Evolutionary conservation across 2,797 vertebrate species (phyloP).

Genomic region (Oophaga sylvatica): DNA sequence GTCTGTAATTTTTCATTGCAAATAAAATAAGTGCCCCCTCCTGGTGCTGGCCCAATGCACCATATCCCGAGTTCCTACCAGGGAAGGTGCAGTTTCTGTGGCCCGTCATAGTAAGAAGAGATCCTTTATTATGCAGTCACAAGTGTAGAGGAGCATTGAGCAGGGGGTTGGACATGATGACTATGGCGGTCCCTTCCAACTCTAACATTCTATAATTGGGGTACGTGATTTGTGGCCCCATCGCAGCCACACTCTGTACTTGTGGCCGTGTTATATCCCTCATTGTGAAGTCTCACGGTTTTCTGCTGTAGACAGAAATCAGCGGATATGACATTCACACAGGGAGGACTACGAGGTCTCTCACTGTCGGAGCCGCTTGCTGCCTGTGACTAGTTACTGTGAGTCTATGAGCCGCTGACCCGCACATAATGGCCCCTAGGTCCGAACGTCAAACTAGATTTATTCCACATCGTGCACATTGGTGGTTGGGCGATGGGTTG

Average conservation of each 20-base stretch:
- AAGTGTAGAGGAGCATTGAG: too few relatives aligned
- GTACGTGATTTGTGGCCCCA: too few relatives aligned
- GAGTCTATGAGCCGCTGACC: background rate
- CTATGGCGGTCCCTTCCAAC: too few relatives aligned
- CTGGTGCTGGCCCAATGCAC: background rate
- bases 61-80: too few relatives aligned
- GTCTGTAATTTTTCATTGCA: background rate
- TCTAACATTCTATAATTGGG: too few relatives aligned
- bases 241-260: background rate
- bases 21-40: background rate
- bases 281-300: background rate
- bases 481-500: background rate
- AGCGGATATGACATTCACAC: background rate
- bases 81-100: background rate
- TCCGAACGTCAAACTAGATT: background rate
- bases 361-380: too few relatives aligned
- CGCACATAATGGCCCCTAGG: background rate
- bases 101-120: background rate
- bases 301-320: background rate
- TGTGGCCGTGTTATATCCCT: background rate
- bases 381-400: background rate
- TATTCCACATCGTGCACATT: slow-evolving; percentile 2
- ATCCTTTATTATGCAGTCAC: too few relatives aligned
- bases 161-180: too few relatives aligned
- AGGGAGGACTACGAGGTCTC: background rate